A percentile compares a stretch with the other conserved stretches of the same genome.
Evolutionary conservation across 2,113 vertebrate species (phyloP).

Genomic region (Platycercus adscitus): DNA sequence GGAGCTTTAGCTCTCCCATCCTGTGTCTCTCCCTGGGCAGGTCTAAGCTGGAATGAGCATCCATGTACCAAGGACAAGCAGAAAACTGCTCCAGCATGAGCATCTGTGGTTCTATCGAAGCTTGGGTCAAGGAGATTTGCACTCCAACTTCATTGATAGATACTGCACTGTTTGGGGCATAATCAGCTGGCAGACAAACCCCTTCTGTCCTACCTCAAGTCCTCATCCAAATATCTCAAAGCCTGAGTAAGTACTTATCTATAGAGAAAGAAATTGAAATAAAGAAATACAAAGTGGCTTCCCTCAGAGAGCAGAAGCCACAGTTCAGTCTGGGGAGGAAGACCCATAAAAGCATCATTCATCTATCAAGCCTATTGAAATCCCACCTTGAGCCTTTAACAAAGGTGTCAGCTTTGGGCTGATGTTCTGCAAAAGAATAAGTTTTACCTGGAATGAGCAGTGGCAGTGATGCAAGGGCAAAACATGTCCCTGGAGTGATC

Average conservation of each 20-base stretch:
- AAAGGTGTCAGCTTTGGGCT: not conserved
- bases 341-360: not conserved
- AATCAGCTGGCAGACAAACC: not conserved
- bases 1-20: not conserved
- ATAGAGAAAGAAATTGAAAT: not conserved
- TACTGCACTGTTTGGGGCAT: not conserved
- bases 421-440: not conserved
- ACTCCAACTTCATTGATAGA: not conserved
- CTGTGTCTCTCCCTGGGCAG: not conserved
- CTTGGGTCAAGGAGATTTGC: not conserved
- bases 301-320: not conserved
- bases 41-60: not conserved
- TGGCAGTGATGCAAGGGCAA: not conserved
- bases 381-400: not conserved
- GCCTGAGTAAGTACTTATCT: not conserved
- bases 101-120: not conserved
- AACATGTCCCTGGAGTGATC: not conserved
- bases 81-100: not conserved
- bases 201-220: not conserved
- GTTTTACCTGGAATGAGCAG: not conserved
- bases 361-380: not conserved
- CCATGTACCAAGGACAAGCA: not conserved
- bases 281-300: not conserved
- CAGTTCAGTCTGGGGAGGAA: not conserved
- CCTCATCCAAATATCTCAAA: not conserved